Conservation (phyloP, 2,888 invertebrate genomes). For the Baronia brevicornis region DNA sequence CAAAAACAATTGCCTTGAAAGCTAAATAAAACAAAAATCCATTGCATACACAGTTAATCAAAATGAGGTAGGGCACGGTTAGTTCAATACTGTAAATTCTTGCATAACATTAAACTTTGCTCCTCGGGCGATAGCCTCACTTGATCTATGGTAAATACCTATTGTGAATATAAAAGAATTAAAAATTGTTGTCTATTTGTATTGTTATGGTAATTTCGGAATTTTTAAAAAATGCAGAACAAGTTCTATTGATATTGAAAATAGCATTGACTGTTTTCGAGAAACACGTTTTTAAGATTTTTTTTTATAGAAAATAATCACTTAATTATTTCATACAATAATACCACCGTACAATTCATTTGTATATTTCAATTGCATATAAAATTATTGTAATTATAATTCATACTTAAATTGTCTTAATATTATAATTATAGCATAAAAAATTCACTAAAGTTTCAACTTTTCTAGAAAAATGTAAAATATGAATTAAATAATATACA, state of each 20-base stretch:
- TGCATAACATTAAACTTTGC: slow-evolving; percentile 6
- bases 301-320: too few relatives aligned
- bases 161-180: slow-evolving; percentile 9
- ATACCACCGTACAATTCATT: too few relatives aligned
- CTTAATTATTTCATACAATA: too few relatives aligned
- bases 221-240: slow-evolving; percentile 3
- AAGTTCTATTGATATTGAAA: too few relatives aligned
- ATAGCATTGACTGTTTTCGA: not conserved
- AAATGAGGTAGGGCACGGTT: slow-evolving; percentile 14
- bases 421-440: not conserved
- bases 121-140: slow-evolving; percentile 20
- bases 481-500: too few relatives aligned
- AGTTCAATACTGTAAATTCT: slow-evolving; percentile 11
- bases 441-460: too few relatives aligned
- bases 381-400: not conserved
- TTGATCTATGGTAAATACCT: slow-evolving; percentile 26
- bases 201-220: slow-evolving; percentile 8
- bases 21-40: not conserved
- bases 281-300: too few relatives aligned
- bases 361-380: not conserved
- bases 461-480: too few relatives aligned
- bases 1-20: not conserved
- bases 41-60: slow-evolving; percentile 2
- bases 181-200: slow-evolving; percentile 7
- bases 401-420: not conserved